These are phyloP conservation scores for Chrysaora quinquecirrha DNA, from an alignment of 30 jellyfish, hydroid and myxozoan species.

Conservation along the genomic window DNA sequence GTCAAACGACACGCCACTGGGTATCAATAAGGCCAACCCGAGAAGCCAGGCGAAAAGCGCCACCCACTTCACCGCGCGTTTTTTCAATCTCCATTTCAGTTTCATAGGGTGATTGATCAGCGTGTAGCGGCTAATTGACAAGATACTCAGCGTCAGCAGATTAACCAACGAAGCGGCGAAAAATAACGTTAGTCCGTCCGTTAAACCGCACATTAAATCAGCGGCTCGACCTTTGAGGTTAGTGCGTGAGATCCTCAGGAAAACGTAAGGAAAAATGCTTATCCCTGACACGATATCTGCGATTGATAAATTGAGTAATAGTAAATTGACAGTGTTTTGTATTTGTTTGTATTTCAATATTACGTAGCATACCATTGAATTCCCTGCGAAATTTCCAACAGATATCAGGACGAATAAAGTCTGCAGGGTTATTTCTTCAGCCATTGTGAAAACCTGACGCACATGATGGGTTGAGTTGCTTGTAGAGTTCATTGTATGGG, in stretches of 20 bases:
- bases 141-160: constrained; percentile 76
- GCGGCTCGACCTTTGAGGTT: constrained; percentile 68
- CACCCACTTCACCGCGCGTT: constrained; percentile 56
- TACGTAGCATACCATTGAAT: constrained; percentile 73
- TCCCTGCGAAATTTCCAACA: constrained; percentile 60
- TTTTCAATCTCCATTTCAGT: constrained; percentile 79
- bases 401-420: constrained; percentile 51
- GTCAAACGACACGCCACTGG: constrained; percentile 83
- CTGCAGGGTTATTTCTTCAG: constrained; percentile 55
- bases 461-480: neutral
- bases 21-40: constrained; percentile 63
- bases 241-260: constrained; percentile 42
- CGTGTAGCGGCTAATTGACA: constrained; percentile 85
- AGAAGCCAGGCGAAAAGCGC: constrained; percentile 65
- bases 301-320: constrained; percentile 74
- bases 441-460: constrained; percentile 41
- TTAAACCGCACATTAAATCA: constrained; percentile 79
- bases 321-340: constrained; percentile 76
- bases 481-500: too few species aligned
- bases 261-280: constrained; percentile 82
- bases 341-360: constrained; percentile 60
- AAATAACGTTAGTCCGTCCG: constrained; percentile 82
- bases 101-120: constrained; percentile 90
- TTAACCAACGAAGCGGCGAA: constrained; percentile 86
- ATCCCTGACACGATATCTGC: constrained; percentile 82